A percentile compares a stretch with the other conserved stretches of the same genome.
These are phyloP conservation scores for Poicephalus meyeri DNA, from an alignment of 2,113 vertebrate species.

Conservation along the genomic window DNA sequence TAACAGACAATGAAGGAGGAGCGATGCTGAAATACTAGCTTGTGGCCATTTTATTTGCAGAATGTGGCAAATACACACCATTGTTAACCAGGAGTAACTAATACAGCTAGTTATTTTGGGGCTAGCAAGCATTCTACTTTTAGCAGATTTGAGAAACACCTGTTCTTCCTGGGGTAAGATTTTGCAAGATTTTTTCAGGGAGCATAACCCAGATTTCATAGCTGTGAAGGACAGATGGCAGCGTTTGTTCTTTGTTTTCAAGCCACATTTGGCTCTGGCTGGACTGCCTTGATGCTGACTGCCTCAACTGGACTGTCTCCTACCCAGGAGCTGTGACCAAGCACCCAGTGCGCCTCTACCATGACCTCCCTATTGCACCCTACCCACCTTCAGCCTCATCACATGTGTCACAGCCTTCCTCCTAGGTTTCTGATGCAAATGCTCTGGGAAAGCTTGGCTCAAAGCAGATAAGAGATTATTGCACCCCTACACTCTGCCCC, in stretches of 20 bases:
- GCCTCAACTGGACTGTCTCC: not conserved
- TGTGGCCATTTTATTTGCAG: not conserved
- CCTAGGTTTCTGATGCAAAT: not conserved
- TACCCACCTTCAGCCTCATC: not conserved
- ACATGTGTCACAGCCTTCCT: not conserved
- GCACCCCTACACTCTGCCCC: not conserved
- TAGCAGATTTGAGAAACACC: not conserved
- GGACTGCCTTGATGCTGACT: not conserved
- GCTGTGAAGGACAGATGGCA: not conserved
- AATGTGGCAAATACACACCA: not conserved
- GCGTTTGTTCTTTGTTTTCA: not conserved
- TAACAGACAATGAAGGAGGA: not conserved
- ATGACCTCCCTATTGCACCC: fast-evolving
- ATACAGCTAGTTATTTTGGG: not conserved
- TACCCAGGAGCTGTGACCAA: not conserved
- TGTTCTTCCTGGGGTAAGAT: not conserved
- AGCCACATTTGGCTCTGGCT: not conserved
- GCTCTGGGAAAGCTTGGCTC: not conserved
- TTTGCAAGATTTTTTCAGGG: not conserved
- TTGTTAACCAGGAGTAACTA: not conserved
- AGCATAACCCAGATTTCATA: not conserved
- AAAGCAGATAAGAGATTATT: not conserved
- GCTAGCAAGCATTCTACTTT: not conserved
- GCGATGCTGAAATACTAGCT: not conserved
- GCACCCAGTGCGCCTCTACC: fast-evolving